Evolutionary conservation across 1,140 invertebrate species (phyloP).

Genomic region (Drosophila saltans): DNA sequence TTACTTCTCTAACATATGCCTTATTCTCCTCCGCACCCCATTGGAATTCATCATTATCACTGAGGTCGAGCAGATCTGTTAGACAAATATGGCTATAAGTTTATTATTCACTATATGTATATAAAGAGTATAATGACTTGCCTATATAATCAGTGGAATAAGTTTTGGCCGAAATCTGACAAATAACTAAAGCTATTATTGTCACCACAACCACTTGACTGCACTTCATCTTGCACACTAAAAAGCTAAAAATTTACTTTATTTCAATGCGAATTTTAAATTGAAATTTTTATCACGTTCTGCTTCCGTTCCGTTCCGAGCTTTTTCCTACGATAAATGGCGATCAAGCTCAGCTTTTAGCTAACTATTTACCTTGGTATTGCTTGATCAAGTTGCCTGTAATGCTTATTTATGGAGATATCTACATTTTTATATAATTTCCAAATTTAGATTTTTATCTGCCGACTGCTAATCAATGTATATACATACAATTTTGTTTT

Average conservation of each 20-base stretch:
- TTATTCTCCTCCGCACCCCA: slow-evolving; percentile 68
- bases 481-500: background rate
- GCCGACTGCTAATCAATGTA: background rate
- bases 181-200: slow-evolving; percentile 17
- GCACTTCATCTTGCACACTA: slow-evolving; percentile 42
- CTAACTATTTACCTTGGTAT: slow-evolving; percentile 47
- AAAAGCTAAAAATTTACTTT: slow-evolving; percentile 10
- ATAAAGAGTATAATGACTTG: slow-evolving; percentile 16
- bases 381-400: slow-evolving; percentile 10
- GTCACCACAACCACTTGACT: slow-evolving; percentile 21
- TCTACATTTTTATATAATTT: too few relatives aligned
- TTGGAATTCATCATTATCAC: slow-evolving; percentile 75
- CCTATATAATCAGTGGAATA: slow-evolving; percentile 48
- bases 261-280: slow-evolving; percentile 25
- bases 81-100: background rate
- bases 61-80: slow-evolving; percentile 69
- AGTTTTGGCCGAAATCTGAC: slow-evolving; percentile 32
- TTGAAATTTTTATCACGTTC: slow-evolving; percentile 51
- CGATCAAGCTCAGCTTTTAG: slow-evolving; percentile 22
- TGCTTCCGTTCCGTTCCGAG: slow-evolving; percentile 48
- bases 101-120: too few relatives aligned
- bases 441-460: slow-evolving; percentile 10
- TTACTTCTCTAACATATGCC: slow-evolving; percentile 19
- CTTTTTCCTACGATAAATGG: slow-evolving; percentile 21
- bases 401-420: too few relatives aligned